These are phyloP conservation scores for Paramormyrops hopkinsi DNA, from an alignment of 2,797 vertebrate genomes.

Conservation along the genomic window DNA sequence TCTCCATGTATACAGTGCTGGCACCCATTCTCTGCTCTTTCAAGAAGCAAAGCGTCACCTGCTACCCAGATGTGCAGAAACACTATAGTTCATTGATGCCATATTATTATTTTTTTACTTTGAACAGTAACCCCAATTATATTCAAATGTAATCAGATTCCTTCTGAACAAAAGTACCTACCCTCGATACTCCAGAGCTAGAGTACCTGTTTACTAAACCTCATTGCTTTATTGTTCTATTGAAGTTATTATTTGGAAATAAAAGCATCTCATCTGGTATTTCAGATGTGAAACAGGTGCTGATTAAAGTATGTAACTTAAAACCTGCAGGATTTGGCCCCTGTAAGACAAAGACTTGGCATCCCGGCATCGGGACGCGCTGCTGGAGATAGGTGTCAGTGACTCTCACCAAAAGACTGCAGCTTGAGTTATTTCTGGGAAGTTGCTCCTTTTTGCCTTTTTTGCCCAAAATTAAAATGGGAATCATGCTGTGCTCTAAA, in stretches of 20 bases:
- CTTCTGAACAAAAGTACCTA: not conserved
- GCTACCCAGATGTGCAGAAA: conserved; percentile 20
- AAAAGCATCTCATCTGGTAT: not conserved
- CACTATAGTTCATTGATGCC: not conserved
- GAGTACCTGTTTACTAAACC: not conserved
- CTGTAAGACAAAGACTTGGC: not conserved
- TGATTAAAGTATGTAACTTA: not conserved
- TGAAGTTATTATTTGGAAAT: conserved; percentile 5
- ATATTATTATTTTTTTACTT: not conserved
- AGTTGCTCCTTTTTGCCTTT: conserved; percentile 5
- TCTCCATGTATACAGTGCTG: not conserved
- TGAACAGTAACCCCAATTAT: not conserved
- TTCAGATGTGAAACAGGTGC: not conserved
- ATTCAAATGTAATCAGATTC: not conserved
- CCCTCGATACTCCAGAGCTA: not conserved
- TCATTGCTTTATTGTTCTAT: not conserved
- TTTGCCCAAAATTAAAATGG: conserved; percentile 31
- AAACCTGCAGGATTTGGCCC: not conserved
- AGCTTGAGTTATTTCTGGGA: not conserved
- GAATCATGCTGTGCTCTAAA: conserved; percentile 21
- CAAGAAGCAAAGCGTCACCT: conserved; percentile 20
- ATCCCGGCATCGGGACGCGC: not conserved
- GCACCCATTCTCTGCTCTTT: not conserved
- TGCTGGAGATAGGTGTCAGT: not conserved
- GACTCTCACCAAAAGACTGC: not conserved